Base-by-base conservation (phyloP, 2,113 vertebrate genomes). In the Halcyon malimbica region DNA sequence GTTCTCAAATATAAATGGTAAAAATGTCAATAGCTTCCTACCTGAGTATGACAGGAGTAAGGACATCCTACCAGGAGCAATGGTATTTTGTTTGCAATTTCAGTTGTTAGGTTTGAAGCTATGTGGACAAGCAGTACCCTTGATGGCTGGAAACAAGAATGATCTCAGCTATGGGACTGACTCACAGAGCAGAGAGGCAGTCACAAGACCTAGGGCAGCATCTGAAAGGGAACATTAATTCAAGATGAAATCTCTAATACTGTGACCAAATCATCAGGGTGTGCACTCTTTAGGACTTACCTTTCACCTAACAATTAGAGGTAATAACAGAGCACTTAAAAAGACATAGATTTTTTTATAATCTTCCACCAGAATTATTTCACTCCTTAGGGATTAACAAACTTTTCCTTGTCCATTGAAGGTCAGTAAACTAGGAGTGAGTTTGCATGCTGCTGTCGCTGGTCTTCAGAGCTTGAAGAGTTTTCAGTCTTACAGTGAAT, bases 261-360 rank as follows among this genome's bases (percentile, higher is more conserved):
- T 0, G 0, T 56, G 42, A 79, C 65, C 48, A 93, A 60, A 51
- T 84, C 17, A 89, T 62, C 23, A 85, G 57, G 77, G 41, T 93
- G 42, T 51, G 51, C 37, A 59, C 35, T 86, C 44, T 46, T 57
- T 41, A 82, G 82, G 54, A 78, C n/a, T 67, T 33, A 26, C 14
- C 28, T 46, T 80, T 93, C 69, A 94, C 46, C 83, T 79, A 65
- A 62, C 19, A 86, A 88, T 93, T 90, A 94, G 13, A 82, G n/a
- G 25, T 87, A 95, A 82, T 87, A 94, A 76, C 16, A 78, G 42
- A 82, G 18, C 48, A 69, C 62, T 95, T 84, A 65, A 87, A 84
- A 93, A 44, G 25, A 31, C 57, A 53, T 1, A 31, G 33, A 23
- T 69, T 53, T 89, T 89, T 92, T 82, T 93, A 39, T 76, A 60